Conservation (phyloP, 1,140 invertebrate genomes). For the Euura saliciscinereae region DNA sequence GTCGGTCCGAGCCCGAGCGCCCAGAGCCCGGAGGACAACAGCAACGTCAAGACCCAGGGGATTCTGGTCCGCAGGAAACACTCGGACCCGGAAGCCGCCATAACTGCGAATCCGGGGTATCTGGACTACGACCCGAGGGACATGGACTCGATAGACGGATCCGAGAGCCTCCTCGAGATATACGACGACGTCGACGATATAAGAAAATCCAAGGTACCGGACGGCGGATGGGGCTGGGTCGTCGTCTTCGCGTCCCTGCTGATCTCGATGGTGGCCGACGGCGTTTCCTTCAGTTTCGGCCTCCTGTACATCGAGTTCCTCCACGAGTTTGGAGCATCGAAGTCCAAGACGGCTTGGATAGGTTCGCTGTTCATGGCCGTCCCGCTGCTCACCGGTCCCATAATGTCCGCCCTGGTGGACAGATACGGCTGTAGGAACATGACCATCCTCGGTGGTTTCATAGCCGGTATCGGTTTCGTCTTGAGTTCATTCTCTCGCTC, state of each 20-base stretch:
- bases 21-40: constrained; percentile 21
- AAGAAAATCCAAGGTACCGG: constrained; percentile 66
- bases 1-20: constrained; percentile 24
- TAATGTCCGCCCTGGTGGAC: constrained; percentile 87
- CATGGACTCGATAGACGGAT: constrained; percentile 33
- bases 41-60: constrained; percentile 5
- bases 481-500: constrained; percentile 76
- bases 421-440: constrained; percentile 85
- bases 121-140: constrained; percentile 17
- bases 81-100: constrained; percentile 21
- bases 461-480: constrained; percentile 81
- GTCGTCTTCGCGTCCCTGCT: constrained; percentile 84
- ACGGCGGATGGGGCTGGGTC: constrained; percentile 87
- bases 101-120: constrained; percentile 21
- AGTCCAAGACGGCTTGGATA: constrained; percentile 86
- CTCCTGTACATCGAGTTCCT: constrained; percentile 87
- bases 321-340: constrained; percentile 81
- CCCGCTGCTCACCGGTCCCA: constrained; percentile 83
- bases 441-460: constrained; percentile 79
- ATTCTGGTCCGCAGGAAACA: constrained; percentile 21
- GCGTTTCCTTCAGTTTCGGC: constrained; percentile 92
- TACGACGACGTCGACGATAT: constrained; percentile 26
- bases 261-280: constrained; percentile 94
- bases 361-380: constrained; percentile 88
- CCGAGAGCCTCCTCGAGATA: constrained; percentile 28